phyloP scores from a whole-genome alignment of 2,113 vertebrate species.

The Passer montanus region DNA sequence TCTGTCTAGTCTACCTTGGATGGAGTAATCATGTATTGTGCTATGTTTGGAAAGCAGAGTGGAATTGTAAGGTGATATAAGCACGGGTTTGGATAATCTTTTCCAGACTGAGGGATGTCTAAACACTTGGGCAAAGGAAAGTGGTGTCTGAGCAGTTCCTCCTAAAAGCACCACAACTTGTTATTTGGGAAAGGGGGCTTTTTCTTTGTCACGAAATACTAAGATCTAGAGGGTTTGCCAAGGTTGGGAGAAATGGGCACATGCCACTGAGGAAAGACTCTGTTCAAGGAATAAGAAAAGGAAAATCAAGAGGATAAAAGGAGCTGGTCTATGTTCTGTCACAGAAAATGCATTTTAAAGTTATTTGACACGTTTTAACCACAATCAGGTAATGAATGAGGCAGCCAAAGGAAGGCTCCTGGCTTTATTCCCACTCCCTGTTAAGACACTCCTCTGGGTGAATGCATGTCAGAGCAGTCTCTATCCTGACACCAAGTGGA shows the following conservation, averaged over 20 bases:
- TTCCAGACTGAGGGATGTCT: conserved; percentile 9
- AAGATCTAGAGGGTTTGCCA: neutral
- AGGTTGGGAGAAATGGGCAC: neutral
- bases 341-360: neutral
- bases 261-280: neutral
- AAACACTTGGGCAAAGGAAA: neutral
- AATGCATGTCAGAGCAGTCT: neutral
- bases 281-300: neutral
- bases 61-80: conserved; percentile 43
- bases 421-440: neutral
- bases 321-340: neutral
- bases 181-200: neutral
- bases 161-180: neutral
- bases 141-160: fast-evolving
- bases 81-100: neutral
- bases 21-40: neutral
- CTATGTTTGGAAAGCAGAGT: conserved; percentile 41
- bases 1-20: conserved; percentile 42
- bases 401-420: neutral
- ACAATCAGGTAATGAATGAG: neutral
- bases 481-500: conserved; percentile 58
- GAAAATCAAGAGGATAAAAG: neutral
- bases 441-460: neutral
- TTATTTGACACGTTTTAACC: neutral
- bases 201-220: neutral